Conservation (phyloP, 2,888 invertebrate species). For the Apodemia mormo region DNA sequence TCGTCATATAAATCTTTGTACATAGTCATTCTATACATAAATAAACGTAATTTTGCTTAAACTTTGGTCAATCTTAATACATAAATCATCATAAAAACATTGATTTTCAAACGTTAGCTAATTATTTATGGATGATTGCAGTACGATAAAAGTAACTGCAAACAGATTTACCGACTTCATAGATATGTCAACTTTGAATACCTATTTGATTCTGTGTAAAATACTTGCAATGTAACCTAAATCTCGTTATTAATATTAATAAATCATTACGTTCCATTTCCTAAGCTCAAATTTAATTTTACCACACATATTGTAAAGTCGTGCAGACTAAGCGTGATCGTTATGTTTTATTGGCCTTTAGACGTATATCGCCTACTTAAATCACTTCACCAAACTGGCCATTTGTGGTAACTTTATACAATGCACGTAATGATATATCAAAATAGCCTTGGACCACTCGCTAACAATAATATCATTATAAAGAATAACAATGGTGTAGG, state of each 20-base stretch:
- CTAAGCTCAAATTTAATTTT: not conserved
- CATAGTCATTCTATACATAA: too few species aligned
- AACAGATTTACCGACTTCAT: not conserved
- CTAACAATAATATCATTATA: slow-evolving; percentile 14
- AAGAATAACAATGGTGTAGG: slow-evolving; percentile 8
- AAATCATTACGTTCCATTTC: not conserved
- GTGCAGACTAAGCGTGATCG: not conserved
- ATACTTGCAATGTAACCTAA: too few species aligned
- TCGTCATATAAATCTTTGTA: too few species aligned
- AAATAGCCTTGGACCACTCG: slow-evolving; percentile 7
- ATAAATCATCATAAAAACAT: not conserved
- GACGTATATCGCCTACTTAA: slow-evolving; percentile 8
- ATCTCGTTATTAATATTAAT: too few species aligned
- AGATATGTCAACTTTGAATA: too few species aligned
- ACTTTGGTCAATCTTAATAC: not conserved
- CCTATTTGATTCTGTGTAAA: too few species aligned
- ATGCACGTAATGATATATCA: slow-evolving; percentile 2
- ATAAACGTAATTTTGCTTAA: not conserved
- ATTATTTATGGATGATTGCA: not conserved
- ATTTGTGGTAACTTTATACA: not conserved
- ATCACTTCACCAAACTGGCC: slow-evolving; percentile 10
- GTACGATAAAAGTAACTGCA: not conserved
- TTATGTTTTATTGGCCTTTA: slow-evolving; percentile 5
- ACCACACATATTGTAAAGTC: slow-evolving; percentile 1
- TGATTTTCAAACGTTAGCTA: not conserved